Base-by-base conservation (phyloP, 2,113 vertebrate species). In the Psettodes erumei region DNA sequence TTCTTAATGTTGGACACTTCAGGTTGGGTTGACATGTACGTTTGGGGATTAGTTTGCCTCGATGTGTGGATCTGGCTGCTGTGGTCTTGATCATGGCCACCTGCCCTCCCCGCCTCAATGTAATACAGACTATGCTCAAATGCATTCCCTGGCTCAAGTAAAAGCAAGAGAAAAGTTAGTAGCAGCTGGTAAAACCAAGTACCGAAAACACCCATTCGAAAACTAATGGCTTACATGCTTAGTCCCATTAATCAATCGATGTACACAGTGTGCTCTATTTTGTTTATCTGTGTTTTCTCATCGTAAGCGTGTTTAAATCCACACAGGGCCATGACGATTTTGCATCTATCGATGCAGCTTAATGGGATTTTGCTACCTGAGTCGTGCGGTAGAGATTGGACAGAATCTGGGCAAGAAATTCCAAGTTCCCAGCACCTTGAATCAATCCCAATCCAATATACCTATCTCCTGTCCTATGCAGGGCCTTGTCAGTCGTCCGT, bases 321-420 rank as follows among this genome's bases (percentile, higher is more conserved):
- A 19, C 37, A 53, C 27, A 77, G 70, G 43, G 71, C 66, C 18
- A 53, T 30, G 58, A 67, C 64, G 35, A 64, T 63, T 63, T 72
- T 51, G 45, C 33, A 59, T 84, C 54, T 37, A 21, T 3, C 19
- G 8, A 23, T 35, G 27, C 12, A 37, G 38, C 51, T 60, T 37
- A 43, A 81, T 55, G 45, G 59, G 28, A 72, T 64, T 63, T 69
- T 45, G 35, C 35, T 25, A 12, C 42, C 2, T 51, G 32, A 55
- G 56, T 27, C 45, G n/a, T 4, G 5, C 15, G 37, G 10, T 38
- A 42, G 32, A n/a, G 64, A 51, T 61, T 40, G 13, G 71, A 70
- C 64, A 75, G 35, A 69, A 72, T 64, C 38, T 68, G 62, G 56
- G 73, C 77, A 77, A 58, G 55, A 75, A 43, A 68, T 45, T 32